Evolutionary conservation across 2,797 vertebrate species (phyloP), one percentile per base, ranked within the genome.

Genomic region (Sebastes jordani): DNA sequence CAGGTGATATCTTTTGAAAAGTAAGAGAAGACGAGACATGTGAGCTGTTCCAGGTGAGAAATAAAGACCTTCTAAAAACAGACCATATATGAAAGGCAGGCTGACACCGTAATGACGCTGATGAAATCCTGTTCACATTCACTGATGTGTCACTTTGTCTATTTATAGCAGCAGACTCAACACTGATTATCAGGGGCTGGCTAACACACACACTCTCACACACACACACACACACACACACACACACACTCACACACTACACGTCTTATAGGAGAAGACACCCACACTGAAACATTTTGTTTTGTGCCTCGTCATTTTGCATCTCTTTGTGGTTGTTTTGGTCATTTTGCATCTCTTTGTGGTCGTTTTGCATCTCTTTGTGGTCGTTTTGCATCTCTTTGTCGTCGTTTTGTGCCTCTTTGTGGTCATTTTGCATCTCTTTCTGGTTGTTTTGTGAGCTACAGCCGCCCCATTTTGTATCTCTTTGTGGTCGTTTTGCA

Each of bases 91-190:
- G 36, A 72, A 55, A 10, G 27, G 1, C 18, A 10, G 42, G 1
- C 22, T 7, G 22, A 60, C 11, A 71, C 20, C 55, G 16, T 10
- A 29, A 68, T 73, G 66, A 75, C 54, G 27, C 38, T 64, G 72
- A 55, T 32, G 1, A n/a, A 73, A 63, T 55, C 49, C 8, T 52
- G 4, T 14, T 70, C 4, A 22, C 38, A 16, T 23, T 30, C 36
- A 70, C 20, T 65, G 69, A 56, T 73, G 74, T 74, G 59, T 69
- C 74, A 49, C 63, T 27, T 9, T 9, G 4, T 46, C 54, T 79
- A 62, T 80, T 72, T 63, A 67, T n/a, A 76, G 67, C 29, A 59
- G 64, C 23, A 30, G 52, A 55, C 32, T 46, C 32, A 54, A 25
- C 42, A 46, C 9, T 52, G 49, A 68, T 56, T 60, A 42, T 11